Conservation (phyloP, 2,888 invertebrate species). For the Lordiphosa andalusiaca region DNA sequence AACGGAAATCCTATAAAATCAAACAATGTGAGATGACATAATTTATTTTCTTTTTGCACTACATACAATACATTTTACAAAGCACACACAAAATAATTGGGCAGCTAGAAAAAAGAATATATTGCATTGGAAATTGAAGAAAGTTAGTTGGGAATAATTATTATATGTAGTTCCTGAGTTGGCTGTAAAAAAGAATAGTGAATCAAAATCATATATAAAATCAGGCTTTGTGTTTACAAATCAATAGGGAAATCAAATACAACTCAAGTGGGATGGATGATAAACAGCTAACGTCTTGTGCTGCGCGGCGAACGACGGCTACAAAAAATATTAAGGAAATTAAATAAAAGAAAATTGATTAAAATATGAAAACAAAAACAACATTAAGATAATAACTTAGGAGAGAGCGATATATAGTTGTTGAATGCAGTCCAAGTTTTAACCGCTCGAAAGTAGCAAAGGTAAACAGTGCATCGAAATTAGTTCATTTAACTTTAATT, state of each 20-base stretch:
- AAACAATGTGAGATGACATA: conserved; percentile 32
- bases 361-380: conserved; percentile 31
- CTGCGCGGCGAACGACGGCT: conserved; percentile 70
- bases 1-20: conserved; percentile 23
- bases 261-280: conserved; percentile 50
- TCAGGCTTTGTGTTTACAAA: conserved; percentile 20
- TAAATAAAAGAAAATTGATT: conserved; percentile 32
- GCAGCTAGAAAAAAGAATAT: conserved; percentile 25
- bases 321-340: conserved; percentile 47
- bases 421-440: no score
- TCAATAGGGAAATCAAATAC: conserved; percentile 38
- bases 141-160: conserved; percentile 11
- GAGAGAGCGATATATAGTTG: no score
- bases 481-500: no score
- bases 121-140: conserved; percentile 19
- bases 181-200: conserved; percentile 56
- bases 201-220: conserved; percentile 37
- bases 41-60: conserved; percentile 46
- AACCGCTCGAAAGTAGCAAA: no score
- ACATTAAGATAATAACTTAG: conserved; percentile 15
- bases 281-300: conserved; percentile 64
- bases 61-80: conserved; percentile 26
- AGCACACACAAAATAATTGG: conserved; percentile 16
- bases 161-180: conserved; percentile 54
- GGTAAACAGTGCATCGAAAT: no score